Evolutionary conservation across 2,797 vertebrate genomes (phyloP), one percentile per base, ranked within the genome.

Genomic region (Eulemur rubriventer): DNA sequence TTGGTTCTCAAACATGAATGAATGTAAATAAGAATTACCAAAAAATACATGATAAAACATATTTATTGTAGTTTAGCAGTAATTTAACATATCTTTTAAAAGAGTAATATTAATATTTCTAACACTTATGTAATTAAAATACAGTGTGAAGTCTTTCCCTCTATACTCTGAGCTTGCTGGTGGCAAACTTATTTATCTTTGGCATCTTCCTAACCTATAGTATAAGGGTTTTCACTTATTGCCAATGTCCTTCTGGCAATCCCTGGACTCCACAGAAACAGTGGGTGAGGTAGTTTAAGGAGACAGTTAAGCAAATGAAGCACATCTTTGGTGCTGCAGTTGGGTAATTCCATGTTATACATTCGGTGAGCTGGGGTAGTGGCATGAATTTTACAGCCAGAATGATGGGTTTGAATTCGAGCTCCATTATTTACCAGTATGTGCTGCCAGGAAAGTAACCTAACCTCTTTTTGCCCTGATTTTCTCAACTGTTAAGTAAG

Each of bases 131-230:
- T 61, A 55, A 86, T 81, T 38, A 91, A 91, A 75, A 28, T 17
- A 43, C 22, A 73, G 5, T n/a, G 46, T 46, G 65, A 43, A 38
- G 33, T 46, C 48, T 94, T 82, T 22, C 24, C 24, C 7, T 57
- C 16, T 78, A 26, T 86, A 46, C 26, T n/a, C 16, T 72, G 46
- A 89, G 38, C 4, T 96, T 85, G 2, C 18, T 82, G 38, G 11
- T 81, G n/a, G 75, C 26, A 79, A 94, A 79, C 12, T 10, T 43
- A 80, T 50, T 87, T 79, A 50, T 80, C 43, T 75, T 57, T 57
- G 35, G 0, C 13, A 28, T 88, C 33, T 67, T 84, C n/a, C 48
- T 78, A 88, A 50, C 20, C 3, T 50, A 17, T 28, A 48, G 13
- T 7, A 28, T 38, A 50, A 82, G 3, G 11, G 12, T 63, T 92